These are phyloP conservation scores for Rhimphoctona megacephalus DNA, from an alignment of 2,888 invertebrate species.

Conservation along the genomic window DNA sequence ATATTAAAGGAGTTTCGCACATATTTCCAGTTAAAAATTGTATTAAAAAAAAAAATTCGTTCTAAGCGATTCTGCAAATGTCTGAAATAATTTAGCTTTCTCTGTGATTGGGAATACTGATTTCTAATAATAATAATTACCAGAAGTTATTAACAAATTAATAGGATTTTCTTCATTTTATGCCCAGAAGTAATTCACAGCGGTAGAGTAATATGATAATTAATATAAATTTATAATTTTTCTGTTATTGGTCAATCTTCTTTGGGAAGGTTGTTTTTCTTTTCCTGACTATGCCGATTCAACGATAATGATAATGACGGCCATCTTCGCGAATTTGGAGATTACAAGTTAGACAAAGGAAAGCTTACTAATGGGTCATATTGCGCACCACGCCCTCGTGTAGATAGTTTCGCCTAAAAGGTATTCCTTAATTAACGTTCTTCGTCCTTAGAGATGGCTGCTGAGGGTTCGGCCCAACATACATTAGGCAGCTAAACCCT, in stretches of 20 bases:
- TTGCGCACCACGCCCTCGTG: constrained; percentile 60
- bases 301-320: constrained; percentile 39
- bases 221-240: neutral
- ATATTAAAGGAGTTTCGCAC: neutral
- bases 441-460: constrained; percentile 43
- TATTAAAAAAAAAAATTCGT: neutral
- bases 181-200: neutral
- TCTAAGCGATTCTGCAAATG: neutral
- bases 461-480: constrained; percentile 44
- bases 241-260: neutral
- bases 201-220: neutral
- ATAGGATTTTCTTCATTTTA: neutral
- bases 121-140: neutral
- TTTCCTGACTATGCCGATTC: neutral
- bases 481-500: constrained; percentile 42
- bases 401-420: constrained; percentile 75
- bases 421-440: constrained; percentile 77
- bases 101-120: no score
- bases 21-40: neutral
- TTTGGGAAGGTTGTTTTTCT: neutral
- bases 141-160: neutral
- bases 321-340: constrained; percentile 21
- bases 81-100: neutral
- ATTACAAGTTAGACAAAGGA: constrained; percentile 43
- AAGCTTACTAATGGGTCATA: constrained; percentile 36